phyloP scores from a whole-genome alignment of 2,113 vertebrate genomes.

The Bujurquina vittata region DNA sequence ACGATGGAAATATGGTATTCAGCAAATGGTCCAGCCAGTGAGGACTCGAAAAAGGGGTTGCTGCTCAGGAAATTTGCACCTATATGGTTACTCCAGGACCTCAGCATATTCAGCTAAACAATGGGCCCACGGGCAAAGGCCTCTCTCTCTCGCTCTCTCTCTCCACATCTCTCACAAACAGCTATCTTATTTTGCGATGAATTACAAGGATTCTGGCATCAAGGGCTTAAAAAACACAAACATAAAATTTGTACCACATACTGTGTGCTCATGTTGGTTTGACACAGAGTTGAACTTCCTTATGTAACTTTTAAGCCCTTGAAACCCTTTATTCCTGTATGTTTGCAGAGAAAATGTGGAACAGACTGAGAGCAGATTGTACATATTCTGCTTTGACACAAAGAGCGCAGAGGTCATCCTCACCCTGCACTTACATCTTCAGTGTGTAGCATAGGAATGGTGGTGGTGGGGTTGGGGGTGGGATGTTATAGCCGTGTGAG shows the following conservation, averaged over 20 bases:
- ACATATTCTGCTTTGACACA: constrained; percentile 1
- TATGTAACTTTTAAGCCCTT: not conserved
- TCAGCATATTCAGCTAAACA: not conserved
- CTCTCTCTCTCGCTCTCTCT: not conserved
- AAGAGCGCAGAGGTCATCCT: not conserved
- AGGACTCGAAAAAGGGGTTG: not conserved
- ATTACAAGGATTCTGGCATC: not conserved
- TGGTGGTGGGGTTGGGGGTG: no score
- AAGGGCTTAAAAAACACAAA: not conserved
- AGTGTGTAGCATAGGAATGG: not conserved
- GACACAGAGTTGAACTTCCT: not conserved
- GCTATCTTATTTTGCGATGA: not conserved
- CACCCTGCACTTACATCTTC: not conserved
- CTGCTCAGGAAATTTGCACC: not conserved
- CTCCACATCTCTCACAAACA: not conserved
- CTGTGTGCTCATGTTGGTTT: not conserved
- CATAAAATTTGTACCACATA: not conserved
- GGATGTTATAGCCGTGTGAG: constrained; percentile 12
- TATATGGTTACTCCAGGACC: not conserved
- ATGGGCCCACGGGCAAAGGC: not conserved
- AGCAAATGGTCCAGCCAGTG: not conserved
- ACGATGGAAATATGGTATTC: not conserved
- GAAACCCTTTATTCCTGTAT: not conserved
- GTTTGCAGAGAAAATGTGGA: not conserved
- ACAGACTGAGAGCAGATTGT: not conserved